Evolutionary conservation across 2,113 vertebrate genomes (phyloP).

Genomic region (Columba janthina): DNA sequence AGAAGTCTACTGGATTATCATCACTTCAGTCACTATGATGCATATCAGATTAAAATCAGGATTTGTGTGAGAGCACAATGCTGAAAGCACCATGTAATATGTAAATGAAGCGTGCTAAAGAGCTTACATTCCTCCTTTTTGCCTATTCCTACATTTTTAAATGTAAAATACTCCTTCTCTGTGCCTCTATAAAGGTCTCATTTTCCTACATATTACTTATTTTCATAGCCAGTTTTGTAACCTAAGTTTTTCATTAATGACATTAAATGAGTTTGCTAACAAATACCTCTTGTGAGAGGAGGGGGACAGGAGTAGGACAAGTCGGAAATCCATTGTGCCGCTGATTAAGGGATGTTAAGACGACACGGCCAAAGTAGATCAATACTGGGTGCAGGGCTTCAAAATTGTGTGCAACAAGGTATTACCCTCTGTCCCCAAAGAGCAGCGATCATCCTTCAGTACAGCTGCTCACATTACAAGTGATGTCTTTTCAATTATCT

Average conservation of each 20-base stretch:
- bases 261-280: not conserved
- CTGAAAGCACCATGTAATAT: not conserved
- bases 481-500: slow-evolving; percentile 60
- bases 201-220: not conserved
- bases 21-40: not conserved
- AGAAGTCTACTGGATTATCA: not conserved
- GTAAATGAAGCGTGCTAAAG: not conserved
- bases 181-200: not conserved
- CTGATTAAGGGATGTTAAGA: not conserved
- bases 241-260: not conserved
- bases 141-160: not conserved
- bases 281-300: not conserved
- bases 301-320: not conserved
- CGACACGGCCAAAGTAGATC: not conserved
- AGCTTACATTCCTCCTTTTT: not conserved
- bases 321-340: not conserved
- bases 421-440: not conserved
- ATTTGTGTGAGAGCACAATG: not conserved
- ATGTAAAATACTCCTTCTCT: not conserved
- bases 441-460: not conserved
- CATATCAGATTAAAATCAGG: not conserved
- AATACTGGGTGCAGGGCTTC: not conserved
- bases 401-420: not conserved
- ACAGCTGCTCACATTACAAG: slow-evolving; percentile 15
- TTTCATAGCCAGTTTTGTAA: not conserved